These are phyloP conservation scores for Limnodromus scolopaceus DNA, from an alignment of 2,797 vertebrate species.

Conservation along the genomic window DNA sequence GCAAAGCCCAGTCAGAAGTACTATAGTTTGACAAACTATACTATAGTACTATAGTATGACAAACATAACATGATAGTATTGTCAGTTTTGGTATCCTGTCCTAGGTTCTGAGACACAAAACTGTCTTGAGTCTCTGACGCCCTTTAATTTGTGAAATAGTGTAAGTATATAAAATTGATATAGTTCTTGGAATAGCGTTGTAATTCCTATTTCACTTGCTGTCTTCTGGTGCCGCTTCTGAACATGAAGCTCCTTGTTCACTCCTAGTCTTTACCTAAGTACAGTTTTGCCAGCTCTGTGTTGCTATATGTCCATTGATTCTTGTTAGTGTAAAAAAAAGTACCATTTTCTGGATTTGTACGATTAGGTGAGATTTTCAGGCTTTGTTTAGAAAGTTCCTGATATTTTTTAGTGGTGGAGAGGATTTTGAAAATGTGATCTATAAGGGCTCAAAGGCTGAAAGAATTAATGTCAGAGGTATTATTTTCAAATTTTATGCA, in stretches of 20 bases:
- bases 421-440: slow-evolving; percentile 11
- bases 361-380: not conserved
- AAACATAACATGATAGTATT: not conserved
- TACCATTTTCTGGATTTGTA: not conserved
- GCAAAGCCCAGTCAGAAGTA: not conserved
- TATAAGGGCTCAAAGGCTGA: not conserved
- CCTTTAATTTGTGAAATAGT: not conserved
- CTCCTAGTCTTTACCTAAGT: not conserved
- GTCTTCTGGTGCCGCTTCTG: not conserved
- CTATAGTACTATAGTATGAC: too few relatives aligned
- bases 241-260: not conserved
- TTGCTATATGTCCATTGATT: not conserved
- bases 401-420: not conserved
- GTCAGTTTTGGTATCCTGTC: not conserved
- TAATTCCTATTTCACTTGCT: not conserved
- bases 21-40: too few relatives aligned
- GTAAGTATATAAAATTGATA: not conserved
- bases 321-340: not conserved
- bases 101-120: not conserved
- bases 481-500: not conserved
- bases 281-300: not conserved
- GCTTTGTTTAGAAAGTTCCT: not conserved
- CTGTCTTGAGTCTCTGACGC: not conserved
- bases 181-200: not conserved
- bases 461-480: not conserved